Percentiles rank a stretch among this genome's conserved stretches.
Evolutionary conservation across 1,140 invertebrate genomes (phyloP).

Genomic region (Steinernema feltiae): DNA sequence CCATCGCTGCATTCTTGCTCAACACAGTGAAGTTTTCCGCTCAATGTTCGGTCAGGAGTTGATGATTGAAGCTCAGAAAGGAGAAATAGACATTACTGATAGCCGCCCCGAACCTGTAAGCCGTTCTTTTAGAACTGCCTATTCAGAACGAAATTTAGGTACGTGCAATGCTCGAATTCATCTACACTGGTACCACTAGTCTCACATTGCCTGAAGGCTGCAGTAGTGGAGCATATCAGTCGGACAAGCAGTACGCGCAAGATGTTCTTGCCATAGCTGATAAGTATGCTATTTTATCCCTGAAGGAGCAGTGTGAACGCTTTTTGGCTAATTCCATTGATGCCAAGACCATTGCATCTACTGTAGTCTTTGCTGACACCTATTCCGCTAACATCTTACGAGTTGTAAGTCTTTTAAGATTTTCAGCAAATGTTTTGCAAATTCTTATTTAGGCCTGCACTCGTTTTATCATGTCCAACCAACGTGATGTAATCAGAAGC

Average conservation of each 20-base stretch:
- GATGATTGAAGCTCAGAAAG: slow-evolving; percentile 52
- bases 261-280: slow-evolving; percentile 51
- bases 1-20: slow-evolving; percentile 52
- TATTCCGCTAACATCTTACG: slow-evolving; percentile 42
- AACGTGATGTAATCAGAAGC: slow-evolving; percentile 30
- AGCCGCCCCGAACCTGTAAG: slow-evolving; percentile 45
- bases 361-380: slow-evolving; percentile 48
- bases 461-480: slow-evolving; percentile 29
- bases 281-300: slow-evolving; percentile 48
- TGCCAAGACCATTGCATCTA: slow-evolving; percentile 42
- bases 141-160: slow-evolving; percentile 32
- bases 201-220: slow-evolving; percentile 31
- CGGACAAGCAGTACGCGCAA: slow-evolving; percentile 39
- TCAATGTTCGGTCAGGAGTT: slow-evolving; percentile 50
- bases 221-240: slow-evolving; percentile 24
- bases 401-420: slow-evolving; percentile 31
- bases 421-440: neutral
- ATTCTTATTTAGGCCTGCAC: slow-evolving; percentile 25
- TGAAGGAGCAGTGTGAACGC: slow-evolving; percentile 52
- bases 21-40: slow-evolving; percentile 50
- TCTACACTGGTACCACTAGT: slow-evolving; percentile 44
- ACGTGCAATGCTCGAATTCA: slow-evolving; percentile 49
- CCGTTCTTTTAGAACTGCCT: slow-evolving; percentile 24
- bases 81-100: slow-evolving; percentile 46
- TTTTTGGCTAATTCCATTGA: slow-evolving; percentile 38